These are phyloP conservation scores for Nymphalis urticae DNA, from an alignment of 2,888 invertebrate genomes.

Conservation along the genomic window DNA sequence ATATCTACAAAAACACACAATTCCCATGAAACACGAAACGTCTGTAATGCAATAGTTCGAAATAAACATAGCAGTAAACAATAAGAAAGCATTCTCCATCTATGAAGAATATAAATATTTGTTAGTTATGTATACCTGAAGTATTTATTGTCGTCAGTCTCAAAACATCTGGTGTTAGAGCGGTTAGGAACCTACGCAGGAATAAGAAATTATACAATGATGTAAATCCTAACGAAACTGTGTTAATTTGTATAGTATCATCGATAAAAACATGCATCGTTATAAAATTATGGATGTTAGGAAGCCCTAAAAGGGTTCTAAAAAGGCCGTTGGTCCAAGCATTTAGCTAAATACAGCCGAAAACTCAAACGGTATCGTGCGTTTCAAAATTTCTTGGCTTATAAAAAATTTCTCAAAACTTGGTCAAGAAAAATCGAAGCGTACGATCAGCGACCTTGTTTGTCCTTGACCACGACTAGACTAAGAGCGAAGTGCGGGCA, in stretches of 20 bases:
- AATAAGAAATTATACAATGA: conserved; percentile 35
- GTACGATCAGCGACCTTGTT: conserved; percentile 49
- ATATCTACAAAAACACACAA: conserved; percentile 40
- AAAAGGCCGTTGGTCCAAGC: conserved; percentile 77
- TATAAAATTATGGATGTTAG: conserved; percentile 23
- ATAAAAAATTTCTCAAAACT: not conserved
- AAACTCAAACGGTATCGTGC: conserved; percentile 46
- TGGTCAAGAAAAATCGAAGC: conserved; percentile 38
- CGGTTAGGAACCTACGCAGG: conserved; percentile 80
- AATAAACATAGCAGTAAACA: conserved; percentile 30
- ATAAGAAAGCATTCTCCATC: conserved; percentile 77
- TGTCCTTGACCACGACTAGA: conserved; percentile 49
- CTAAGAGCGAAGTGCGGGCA: conserved; percentile 52
- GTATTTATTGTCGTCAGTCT: conserved; percentile 80
- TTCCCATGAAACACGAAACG: conserved; percentile 43
- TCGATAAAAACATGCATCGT: conserved; percentile 28
- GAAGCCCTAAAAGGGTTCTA: conserved; percentile 34
- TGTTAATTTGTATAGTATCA: conserved; percentile 38
- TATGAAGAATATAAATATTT: conserved; percentile 50
- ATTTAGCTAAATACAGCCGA: conserved; percentile 54
- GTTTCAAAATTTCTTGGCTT: conserved; percentile 27
- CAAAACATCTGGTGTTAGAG: conserved; percentile 80
- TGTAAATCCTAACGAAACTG: conserved; percentile 10
- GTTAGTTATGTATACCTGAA: conserved; percentile 73
- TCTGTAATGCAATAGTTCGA: conserved; percentile 18